Evolutionary conservation across 2,888 invertebrate species (phyloP), one percentile per base, ranked within the genome.

Genomic region (Hermodice carunculata): DNA sequence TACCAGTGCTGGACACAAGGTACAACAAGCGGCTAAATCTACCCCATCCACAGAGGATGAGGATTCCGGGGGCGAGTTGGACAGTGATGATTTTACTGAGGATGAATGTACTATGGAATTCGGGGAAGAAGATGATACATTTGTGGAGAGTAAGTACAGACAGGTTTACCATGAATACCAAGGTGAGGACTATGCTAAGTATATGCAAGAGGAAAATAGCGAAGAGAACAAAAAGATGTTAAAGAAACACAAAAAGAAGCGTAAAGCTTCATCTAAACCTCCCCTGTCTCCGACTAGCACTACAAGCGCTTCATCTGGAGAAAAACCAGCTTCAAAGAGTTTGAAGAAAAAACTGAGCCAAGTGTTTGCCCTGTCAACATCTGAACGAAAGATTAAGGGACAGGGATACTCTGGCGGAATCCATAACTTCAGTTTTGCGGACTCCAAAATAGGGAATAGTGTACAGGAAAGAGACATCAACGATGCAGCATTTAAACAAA

Each of bases 361-460:
- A n/a, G n/a, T n/a, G n/a, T n/a, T n/a, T n/a, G n/a, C n/a, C n/a
- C n/a, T n/a, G n/a, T n/a, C n/a, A n/a, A n/a, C n/a, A n/a, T n/a
- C n/a, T n/a, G n/a, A n/a, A n/a, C n/a, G n/a, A n/a, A n/a, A n/a
- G n/a, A n/a, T n/a, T n/a, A n/a, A n/a, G n/a, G n/a, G n/a, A n/a
- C n/a, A 8, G 22, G n/a, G 46, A 14, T 44, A 8, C 8, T 8
- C 8, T 44, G 19, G 17, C 46, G 46, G 46, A 31, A 57, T 57
- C 11, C 57, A 57, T 34, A 57, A 37, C 24, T 57, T 57, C 57
- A 44, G 44, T 34, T 57, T 57, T 32, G 43, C 57, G 31, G 57
- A 57, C 46, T 57, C 57, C 32, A 57, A 44, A 42, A 57, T 57
- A 31, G 46, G 57, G n/a, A 57, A 44, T 22, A 19, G 26, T 26